Evolutionary conservation across 2,797 vertebrate genomes (phyloP).

Genomic region (Rhodeus uyekii): DNA sequence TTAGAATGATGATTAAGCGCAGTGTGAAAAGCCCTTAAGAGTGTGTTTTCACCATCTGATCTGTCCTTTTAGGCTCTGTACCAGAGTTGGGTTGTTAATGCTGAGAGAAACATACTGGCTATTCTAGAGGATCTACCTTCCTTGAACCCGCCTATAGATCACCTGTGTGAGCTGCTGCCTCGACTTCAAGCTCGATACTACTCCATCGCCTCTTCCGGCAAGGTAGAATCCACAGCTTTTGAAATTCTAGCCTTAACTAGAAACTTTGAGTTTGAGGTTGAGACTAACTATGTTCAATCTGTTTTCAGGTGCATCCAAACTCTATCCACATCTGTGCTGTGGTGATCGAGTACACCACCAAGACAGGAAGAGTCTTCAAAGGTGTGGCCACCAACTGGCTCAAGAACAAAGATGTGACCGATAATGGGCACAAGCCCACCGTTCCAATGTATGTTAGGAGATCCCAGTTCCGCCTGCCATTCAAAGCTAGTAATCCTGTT

Average conservation of each 20-base stretch:
- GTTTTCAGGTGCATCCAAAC: conserved; percentile 76
- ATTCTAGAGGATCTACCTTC: conserved; percentile 84
- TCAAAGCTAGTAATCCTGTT: conserved; percentile 79
- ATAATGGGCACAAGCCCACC: conserved; percentile 70
- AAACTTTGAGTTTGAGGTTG: not conserved
- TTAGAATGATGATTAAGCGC: not conserved
- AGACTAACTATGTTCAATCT: not conserved
- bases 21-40: not conserved
- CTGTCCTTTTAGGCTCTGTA: conserved; percentile 75
- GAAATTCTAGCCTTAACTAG: not conserved
- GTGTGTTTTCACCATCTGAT: not conserved
- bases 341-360: conserved; percentile 80
- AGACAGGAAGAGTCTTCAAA: conserved; percentile 78
- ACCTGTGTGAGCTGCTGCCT: conserved; percentile 84
- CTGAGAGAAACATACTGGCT: conserved; percentile 84
- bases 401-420: conserved; percentile 70
- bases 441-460: conserved; percentile 86
- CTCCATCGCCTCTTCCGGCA: conserved; percentile 85
- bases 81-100: conserved; percentile 83
- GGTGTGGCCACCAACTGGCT: conserved; percentile 88
- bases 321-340: conserved; percentile 83
- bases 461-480: conserved; percentile 86
- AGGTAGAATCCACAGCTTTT: conserved; percentile 68
- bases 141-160: conserved; percentile 81
- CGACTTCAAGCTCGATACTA: conserved; percentile 87